These are phyloP conservation scores for Cheiracanthium punctorium DNA, from an alignment of 2,888 invertebrate genomes.

Conservation along the genomic window DNA sequence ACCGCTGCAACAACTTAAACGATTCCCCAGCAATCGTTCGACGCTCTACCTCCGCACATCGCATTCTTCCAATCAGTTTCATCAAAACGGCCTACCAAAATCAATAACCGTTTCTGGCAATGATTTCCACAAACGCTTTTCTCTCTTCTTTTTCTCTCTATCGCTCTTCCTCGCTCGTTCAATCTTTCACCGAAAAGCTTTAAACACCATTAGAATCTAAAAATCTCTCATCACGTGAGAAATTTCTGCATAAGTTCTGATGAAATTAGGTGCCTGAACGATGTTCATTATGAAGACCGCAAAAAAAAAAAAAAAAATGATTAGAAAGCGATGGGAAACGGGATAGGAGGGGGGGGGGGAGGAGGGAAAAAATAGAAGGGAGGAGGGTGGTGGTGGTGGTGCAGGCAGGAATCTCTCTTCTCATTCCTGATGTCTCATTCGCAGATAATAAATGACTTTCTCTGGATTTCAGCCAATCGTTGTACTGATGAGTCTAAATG, in stretches of 20 bases:
- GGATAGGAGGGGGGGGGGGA: background rate
- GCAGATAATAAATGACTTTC: constrained; percentile 15
- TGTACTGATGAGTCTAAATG: constrained; percentile 13
- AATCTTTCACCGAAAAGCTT: no score
- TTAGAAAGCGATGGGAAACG: background rate
- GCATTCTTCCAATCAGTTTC: constrained; percentile 10
- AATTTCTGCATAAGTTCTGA: constrained; percentile 12
- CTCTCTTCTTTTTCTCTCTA: background rate
- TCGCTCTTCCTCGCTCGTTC: no score
- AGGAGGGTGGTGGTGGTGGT: background rate
- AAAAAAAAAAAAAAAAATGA: background rate
- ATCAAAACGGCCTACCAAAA: background rate
- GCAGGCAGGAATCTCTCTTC: background rate
- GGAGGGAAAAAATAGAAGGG: background rate
- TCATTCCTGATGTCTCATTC: constrained; percentile 6
- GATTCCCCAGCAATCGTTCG: background rate
- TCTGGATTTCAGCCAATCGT: constrained; percentile 15
- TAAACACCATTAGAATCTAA: constrained; percentile 9
- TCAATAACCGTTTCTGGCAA: constrained; percentile 10
- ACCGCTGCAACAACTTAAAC: background rate
- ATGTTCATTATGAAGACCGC: constrained; percentile 15
- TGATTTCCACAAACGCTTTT: background rate
- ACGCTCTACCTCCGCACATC: background rate
- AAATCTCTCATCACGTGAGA: constrained; percentile 1
- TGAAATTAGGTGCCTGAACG: constrained; percentile 3